These are phyloP conservation scores for Cotesia glomerata DNA, from an alignment of 1,140 invertebrate genomes.

Conservation along the genomic window DNA sequence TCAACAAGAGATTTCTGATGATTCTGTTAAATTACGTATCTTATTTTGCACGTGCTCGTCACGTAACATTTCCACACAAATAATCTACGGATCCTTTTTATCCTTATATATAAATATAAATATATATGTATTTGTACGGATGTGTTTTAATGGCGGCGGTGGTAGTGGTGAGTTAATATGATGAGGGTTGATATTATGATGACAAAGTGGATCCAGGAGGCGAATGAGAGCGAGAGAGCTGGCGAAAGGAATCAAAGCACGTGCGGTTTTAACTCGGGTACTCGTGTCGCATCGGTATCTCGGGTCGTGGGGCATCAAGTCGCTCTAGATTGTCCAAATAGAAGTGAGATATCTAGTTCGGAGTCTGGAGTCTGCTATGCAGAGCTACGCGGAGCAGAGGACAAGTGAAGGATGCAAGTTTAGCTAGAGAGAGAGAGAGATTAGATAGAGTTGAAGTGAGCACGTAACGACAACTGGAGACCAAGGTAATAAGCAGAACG, in stretches of 20 bases:
- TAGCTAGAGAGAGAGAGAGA: not conserved
- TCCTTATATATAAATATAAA: not conserved
- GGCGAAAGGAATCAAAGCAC: constrained; percentile 20
- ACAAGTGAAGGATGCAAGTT: too few species aligned
- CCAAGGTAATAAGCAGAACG: constrained; percentile 1
- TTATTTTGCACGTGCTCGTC: constrained; percentile 1
- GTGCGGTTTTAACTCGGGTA: constrained; percentile 5
- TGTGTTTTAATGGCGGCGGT: too few species aligned
- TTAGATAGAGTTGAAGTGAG: not conserved
- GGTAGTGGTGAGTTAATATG: constrained; percentile 6
- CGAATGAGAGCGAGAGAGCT: not conserved
- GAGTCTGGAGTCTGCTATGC: not conserved
- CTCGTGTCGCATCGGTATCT: not conserved
- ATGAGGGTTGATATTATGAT: not conserved
- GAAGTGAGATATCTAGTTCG: not conserved
- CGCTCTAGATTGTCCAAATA: not conserved
- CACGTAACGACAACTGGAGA: constrained; percentile 17
- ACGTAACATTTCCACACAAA: not conserved
- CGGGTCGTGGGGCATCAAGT: not conserved
- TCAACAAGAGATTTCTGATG: not conserved
- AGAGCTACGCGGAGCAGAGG: too few species aligned
- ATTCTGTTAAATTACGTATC: constrained; percentile 18
- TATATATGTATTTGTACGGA: not conserved
- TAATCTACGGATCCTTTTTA: too few species aligned
- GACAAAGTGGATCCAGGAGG: not conserved